These are phyloP conservation scores for Nicator chloris DNA, from an alignment of 2,113 vertebrate genomes.

Conservation along the genomic window DNA sequence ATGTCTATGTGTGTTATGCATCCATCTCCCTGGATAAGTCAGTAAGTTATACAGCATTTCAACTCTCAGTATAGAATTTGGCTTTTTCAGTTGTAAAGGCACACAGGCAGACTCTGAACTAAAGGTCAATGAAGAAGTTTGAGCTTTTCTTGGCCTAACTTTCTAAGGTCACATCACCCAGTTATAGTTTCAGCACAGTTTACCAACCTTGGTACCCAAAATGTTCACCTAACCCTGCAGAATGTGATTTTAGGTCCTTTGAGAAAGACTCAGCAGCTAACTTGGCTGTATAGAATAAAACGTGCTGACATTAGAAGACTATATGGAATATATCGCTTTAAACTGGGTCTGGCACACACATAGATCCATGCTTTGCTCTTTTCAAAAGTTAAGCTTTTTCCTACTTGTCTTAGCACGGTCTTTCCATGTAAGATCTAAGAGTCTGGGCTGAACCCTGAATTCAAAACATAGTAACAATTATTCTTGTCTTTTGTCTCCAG, in stretches of 20 bases:
- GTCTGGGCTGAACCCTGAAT: background rate
- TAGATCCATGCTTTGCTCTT: background rate
- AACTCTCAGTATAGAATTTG: background rate
- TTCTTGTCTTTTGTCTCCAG: background rate
- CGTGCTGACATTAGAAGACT: background rate
- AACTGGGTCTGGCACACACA: background rate
- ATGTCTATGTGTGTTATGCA: accelerated
- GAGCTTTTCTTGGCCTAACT: background rate
- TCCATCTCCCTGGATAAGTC: background rate
- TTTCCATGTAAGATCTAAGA: background rate
- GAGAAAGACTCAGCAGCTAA: background rate
- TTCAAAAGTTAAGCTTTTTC: background rate
- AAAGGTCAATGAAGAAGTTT: background rate
- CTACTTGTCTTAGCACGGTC: background rate
- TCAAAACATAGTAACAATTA: background rate
- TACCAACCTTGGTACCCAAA: background rate
- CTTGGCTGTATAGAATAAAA: background rate
- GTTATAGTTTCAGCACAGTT: background rate
- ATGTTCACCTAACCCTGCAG: background rate
- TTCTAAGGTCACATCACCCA: background rate
- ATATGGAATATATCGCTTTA: background rate
- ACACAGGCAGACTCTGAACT: background rate
- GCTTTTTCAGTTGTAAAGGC: background rate
- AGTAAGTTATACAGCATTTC: background rate
- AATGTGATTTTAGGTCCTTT: background rate